These are phyloP conservation scores for Pao palembangensis DNA, from an alignment of 2,113 vertebrate genomes.

Conservation along the genomic window DNA sequence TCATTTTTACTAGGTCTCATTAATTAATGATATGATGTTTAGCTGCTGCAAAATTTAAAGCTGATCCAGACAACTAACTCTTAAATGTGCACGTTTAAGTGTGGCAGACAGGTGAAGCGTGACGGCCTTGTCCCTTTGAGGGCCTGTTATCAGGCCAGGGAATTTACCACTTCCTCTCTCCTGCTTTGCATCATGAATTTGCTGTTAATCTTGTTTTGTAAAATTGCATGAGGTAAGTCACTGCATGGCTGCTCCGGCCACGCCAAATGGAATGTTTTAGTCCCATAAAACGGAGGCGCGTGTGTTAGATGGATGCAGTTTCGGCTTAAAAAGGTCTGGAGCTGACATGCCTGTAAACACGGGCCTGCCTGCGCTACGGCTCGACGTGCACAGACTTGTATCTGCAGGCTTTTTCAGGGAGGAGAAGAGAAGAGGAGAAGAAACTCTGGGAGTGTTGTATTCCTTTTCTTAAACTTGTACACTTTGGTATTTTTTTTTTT, in stretches of 20 bases:
- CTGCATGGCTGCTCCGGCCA: neutral
- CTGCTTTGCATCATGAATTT: conserved; percentile 8
- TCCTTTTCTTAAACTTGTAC: neutral
- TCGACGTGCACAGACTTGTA: conserved; percentile 43
- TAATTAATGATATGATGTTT: too few relatives aligned
- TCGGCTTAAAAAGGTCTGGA: neutral
- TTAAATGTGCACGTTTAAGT: neutral
- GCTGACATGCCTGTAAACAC: conserved; percentile 23
- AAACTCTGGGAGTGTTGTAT: neutral
- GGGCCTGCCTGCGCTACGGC: neutral
- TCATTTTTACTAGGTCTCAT: too few relatives aligned
- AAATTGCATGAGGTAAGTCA: neutral
- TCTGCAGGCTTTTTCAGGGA: conserved; percentile 34
- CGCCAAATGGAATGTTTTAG: neutral
- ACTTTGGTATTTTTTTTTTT: neutral
- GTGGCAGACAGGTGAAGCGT: neutral
- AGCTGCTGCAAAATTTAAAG: neutral
- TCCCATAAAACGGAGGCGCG: neutral
- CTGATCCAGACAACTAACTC: neutral
- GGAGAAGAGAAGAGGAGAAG: conserved; percentile 11
- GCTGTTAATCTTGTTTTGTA: neutral
- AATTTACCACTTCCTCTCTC: neutral
- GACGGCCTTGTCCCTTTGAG: neutral
- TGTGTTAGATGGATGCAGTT: neutral
- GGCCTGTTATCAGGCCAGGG: neutral